These are phyloP conservation scores for Taenioides sp. DNA, from an alignment of 2,797 vertebrate genomes.

Conservation along the genomic window DNA sequence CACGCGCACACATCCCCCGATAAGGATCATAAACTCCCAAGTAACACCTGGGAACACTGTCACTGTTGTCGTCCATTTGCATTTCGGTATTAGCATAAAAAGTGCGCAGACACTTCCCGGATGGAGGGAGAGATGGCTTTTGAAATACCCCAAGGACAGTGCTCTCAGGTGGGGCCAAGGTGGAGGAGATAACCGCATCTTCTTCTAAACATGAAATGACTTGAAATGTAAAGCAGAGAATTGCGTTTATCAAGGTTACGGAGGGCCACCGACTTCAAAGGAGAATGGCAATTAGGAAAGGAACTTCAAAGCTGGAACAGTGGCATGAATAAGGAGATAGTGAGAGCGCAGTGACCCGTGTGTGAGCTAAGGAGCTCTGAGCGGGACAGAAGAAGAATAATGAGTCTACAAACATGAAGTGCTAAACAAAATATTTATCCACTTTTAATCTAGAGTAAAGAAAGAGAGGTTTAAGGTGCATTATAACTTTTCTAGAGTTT, in stretches of 20 bases:
- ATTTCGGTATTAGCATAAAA: slow-evolving; percentile 52
- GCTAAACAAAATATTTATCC: neutral
- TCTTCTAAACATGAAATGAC: slow-evolving; percentile 55
- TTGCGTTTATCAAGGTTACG: slow-evolving; percentile 41
- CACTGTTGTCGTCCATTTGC: slow-evolving; percentile 51
- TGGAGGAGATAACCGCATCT: slow-evolving; percentile 51
- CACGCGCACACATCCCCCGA: slow-evolving; percentile 29
- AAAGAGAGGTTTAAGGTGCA: neutral
- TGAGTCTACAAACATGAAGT: neutral
- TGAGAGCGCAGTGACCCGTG: slow-evolving; percentile 19
- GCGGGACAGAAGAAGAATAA: slow-evolving; percentile 5
- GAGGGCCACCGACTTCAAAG: slow-evolving; percentile 55
- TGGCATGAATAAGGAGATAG: slow-evolving; percentile 44
- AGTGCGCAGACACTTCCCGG: slow-evolving; percentile 40
- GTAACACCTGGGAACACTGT: slow-evolving; percentile 46
- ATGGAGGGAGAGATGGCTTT: slow-evolving; percentile 19
- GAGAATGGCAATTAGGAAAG: slow-evolving; percentile 51
- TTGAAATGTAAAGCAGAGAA: slow-evolving; percentile 46
- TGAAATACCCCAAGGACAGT: slow-evolving; percentile 38
- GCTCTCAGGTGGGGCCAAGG: slow-evolving; percentile 40
- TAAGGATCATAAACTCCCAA: slow-evolving; percentile 52
- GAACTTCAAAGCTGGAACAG: slow-evolving; percentile 56
- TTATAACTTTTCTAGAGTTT: too few relatives aligned
- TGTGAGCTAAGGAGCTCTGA: slow-evolving; percentile 25
- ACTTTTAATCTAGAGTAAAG: neutral